phyloP scores from a whole-genome alignment of 2,888 invertebrate genomes.

The Hirudinaria manillensis region DNA sequence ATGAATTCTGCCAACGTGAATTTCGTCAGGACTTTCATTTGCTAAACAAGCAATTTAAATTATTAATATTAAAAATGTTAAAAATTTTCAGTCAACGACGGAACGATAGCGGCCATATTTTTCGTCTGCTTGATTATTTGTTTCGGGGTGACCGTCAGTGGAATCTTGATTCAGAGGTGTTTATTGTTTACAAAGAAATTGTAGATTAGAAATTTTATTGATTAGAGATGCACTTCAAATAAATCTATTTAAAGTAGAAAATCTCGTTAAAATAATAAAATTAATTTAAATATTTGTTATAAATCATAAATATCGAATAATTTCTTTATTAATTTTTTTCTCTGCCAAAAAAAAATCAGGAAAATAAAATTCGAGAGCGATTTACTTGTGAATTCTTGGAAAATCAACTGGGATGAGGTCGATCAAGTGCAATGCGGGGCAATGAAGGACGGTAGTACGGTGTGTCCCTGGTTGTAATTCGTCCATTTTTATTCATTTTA shows the following conservation, averaged over 20 bases:
- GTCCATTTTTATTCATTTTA: neutral
- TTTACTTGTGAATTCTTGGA: conserved; percentile 36
- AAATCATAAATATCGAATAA: no score
- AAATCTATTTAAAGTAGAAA: no score
- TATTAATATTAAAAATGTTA: neutral
- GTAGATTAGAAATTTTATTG: no score
- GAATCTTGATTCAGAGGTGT: neutral
- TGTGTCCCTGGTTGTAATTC: conserved; percentile 23
- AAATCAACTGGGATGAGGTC: conserved; percentile 38
- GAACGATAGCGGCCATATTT: neutral
- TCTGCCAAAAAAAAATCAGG: no score
- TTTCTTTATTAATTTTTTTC: neutral
- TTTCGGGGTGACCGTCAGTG: neutral
- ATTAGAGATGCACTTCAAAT: no score
- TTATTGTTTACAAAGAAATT: neutral
- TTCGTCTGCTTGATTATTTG: conserved; percentile 11
- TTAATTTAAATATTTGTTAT: no score
- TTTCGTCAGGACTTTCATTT: conserved; percentile 28
- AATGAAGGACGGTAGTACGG: conserved; percentile 32
- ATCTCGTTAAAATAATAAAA: no score
- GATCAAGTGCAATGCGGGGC: conserved; percentile 33
- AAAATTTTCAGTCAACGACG: neutral
- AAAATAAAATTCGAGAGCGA: conserved; percentile 34
- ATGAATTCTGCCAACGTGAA: conserved; percentile 40
- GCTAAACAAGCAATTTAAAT: neutral